Evolutionary conservation across 2,113 vertebrate genomes (phyloP).

Genomic region (Phrynosoma platyrhinos): DNA sequence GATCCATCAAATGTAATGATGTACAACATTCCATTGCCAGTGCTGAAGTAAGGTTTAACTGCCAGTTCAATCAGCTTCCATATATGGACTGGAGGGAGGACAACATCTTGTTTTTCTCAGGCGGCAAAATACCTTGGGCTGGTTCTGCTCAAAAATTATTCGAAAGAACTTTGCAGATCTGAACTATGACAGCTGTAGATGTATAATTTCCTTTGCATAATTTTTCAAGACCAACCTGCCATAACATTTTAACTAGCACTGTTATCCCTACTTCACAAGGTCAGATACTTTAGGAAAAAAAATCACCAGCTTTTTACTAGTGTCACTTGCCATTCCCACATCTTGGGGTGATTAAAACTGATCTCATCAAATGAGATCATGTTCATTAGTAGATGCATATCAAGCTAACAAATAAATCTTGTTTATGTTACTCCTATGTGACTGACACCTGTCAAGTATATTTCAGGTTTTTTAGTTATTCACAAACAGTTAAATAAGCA

Average conservation of each 20-base stretch:
- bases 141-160: too few relatives aligned
- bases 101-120: too few relatives aligned
- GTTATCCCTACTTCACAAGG: conserved; percentile 15
- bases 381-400: not conserved
- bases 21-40: too few relatives aligned
- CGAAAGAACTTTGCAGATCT: too few relatives aligned
- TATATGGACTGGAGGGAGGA: too few relatives aligned
- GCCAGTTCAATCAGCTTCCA: too few relatives aligned
- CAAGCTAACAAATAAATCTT: conserved; percentile 22
- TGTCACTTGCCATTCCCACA: not conserved
- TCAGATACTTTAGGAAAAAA: not conserved
- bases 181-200: not conserved
- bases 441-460: not conserved
- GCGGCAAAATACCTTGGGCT: too few relatives aligned
- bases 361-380: conserved; percentile 1
- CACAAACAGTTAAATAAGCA: conserved; percentile 15
- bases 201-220: not conserved
- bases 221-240: not conserved
- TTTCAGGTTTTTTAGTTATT: conserved; percentile 38
- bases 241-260: not conserved
- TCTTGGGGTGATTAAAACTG: not conserved
- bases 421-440: not conserved
- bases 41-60: too few relatives aligned
- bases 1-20: too few relatives aligned
- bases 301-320: conserved; percentile 11